Base-by-base conservation (phyloP, 2,888 invertebrate genomes). In the Heliconius erato region DNA sequence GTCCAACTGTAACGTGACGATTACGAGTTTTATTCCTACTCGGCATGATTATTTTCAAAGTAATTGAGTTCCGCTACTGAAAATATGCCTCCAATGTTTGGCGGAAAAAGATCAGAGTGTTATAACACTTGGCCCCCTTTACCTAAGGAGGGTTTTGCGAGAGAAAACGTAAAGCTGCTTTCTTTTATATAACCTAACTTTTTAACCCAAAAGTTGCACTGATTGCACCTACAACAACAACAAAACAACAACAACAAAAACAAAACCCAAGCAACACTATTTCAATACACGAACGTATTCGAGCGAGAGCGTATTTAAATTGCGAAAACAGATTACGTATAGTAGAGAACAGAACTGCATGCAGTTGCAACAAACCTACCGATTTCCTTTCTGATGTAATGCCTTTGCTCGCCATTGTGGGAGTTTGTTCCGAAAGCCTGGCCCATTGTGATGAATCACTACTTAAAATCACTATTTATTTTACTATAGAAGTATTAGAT, bases 371-470 rank as follows among this genome's bases (percentile, higher is more conserved):
- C 35, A 28, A 65, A 77, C 95, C 87, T 89, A 96, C 96, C 96
- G 87, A 93, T 94, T 88, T 96, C 95, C 90, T 96, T 96, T 87
- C 95, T 95, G 85, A 91, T 91, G 86, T 92, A 93, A 84, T 95
- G 94, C 86, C 96, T 90, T 80, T 95, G 91, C 80, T 95, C 95
- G 71, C 94, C 93, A 86, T 92, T 92, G 89, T 96, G 95, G 63
- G 96, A 95, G 85, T 95, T 93, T 44, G 94, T 96, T 81, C 96
- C 96, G 87, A 96, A 96, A 71, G 95, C 92, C 87, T 96, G 96
- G 84, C 96, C 96, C 96, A 96, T 96, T 86, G 89, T 91, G 89
- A 71, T 59, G 65, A 92, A 90, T 89, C 92, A 92, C 91, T 89
- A 86, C 87, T 88, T 28, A 23, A 76, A 79, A 74, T 67, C 32